Evolutionary conservation across 2,888 invertebrate species (phyloP).

Genomic region (Phortica okadai): DNA sequence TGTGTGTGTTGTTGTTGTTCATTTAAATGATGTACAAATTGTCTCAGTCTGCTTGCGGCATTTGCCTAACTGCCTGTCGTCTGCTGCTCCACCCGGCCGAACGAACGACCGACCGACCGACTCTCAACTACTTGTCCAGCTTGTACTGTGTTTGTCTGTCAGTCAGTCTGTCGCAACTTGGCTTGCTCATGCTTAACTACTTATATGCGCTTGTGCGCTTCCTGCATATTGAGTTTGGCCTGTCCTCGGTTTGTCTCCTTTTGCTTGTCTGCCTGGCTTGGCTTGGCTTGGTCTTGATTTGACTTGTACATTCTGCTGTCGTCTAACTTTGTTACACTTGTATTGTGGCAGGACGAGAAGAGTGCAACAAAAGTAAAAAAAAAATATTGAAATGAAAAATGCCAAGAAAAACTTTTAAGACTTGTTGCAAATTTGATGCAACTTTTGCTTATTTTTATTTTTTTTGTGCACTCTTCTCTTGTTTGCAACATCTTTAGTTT

Average conservation of each 20-base stretch:
- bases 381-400: not conserved
- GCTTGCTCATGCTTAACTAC: slow-evolving; percentile 23
- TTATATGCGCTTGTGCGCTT: slow-evolving; percentile 6
- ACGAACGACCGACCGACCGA: not conserved
- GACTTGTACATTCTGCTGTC: not conserved
- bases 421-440: slow-evolving; percentile 12
- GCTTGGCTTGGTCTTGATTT: not conserved
- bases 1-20: slow-evolving; percentile 46
- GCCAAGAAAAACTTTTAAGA: slow-evolving; percentile 13
- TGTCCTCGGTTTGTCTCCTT: not conserved
- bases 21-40: slow-evolving; percentile 62
- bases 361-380: slow-evolving; percentile 14
- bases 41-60: slow-evolving; percentile 55
- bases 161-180: not conserved
- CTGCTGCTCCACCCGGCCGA: not conserved
- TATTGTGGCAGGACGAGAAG: not conserved
- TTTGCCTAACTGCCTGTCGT: slow-evolving; percentile 31
- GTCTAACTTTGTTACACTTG: not conserved
- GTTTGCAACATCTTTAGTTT: too few relatives aligned
- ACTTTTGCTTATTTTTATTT: not conserved
- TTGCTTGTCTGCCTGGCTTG: not conserved
- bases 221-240: not conserved
- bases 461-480: too few relatives aligned
- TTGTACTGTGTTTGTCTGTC: not conserved
- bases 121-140: slow-evolving; percentile 1